A percentile compares a stretch with the other conserved stretches of the same genome.
Conservation (phyloP, 2,113 vertebrate genomes). For the Dasyornis broadbenti region DNA sequence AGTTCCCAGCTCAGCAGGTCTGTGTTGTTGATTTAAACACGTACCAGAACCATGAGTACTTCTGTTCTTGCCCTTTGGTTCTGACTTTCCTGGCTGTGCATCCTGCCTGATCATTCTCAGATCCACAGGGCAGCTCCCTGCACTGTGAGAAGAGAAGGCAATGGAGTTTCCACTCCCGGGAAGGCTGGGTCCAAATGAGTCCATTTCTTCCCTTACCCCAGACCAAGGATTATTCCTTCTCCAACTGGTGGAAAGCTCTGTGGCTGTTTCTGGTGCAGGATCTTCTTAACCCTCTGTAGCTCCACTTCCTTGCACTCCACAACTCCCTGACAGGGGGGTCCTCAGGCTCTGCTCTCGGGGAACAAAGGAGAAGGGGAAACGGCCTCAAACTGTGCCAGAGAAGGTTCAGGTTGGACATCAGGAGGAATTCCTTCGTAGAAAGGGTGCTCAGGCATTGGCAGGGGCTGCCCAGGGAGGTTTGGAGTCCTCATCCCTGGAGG, state of each 20-base stretch:
- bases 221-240: neutral
- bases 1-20: neutral
- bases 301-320: neutral
- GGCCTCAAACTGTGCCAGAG: too few relatives aligned
- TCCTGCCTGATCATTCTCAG: neutral
- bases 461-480: neutral
- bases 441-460: neutral
- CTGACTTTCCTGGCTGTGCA: neutral
- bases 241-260: neutral
- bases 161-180: neutral
- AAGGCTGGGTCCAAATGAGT: neutral
- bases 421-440: neutral
- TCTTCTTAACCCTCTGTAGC: neutral
- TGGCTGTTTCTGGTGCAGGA: neutral
- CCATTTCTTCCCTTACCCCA: neutral
- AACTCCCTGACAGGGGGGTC: neutral
- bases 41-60: fast-evolving
- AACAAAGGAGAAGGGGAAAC: neutral
- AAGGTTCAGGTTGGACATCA: neutral
- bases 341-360: neutral
- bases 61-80: neutral
- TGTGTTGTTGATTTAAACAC: neutral
- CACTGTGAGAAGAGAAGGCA: fast-evolving
- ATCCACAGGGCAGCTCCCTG: neutral
- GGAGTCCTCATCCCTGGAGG: neutral